Conservation (phyloP, 2,888 invertebrate genomes). For the Linyphia triangularis region DNA sequence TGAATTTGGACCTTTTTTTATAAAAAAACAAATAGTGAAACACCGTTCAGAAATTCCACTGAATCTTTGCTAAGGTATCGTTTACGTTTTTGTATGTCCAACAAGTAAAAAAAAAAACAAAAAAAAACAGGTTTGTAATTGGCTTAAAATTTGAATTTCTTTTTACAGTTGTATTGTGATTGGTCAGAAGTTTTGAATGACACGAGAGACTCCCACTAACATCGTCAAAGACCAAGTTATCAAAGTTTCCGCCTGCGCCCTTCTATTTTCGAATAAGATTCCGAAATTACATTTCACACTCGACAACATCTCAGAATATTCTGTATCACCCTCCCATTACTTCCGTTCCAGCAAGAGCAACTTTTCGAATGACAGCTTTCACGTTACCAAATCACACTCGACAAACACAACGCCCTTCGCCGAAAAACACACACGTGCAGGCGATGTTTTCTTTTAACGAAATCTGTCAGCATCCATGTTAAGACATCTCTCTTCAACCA, state of each 20-base stretch:
- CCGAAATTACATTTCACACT: neutral
- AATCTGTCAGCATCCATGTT: neutral
- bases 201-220: too few species aligned
- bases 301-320: neutral
- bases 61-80: too few species aligned
- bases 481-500: neutral
- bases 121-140: too few species aligned
- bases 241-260: neutral
- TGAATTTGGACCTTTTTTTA: too few species aligned
- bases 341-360: neutral
- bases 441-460: neutral
- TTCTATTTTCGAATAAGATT: neutral
- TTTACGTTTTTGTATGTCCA: too few species aligned
- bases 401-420: neutral
- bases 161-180: too few species aligned
- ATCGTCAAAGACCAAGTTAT: too few species aligned
- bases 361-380: neutral
- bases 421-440: neutral
- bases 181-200: too few species aligned
- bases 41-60: too few species aligned
- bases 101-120: too few species aligned
- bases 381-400: neutral
- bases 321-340: neutral
- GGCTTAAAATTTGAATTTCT: too few species aligned
- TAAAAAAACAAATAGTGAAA: too few species aligned